Evolutionary conservation across 2,113 vertebrate genomes (phyloP), one percentile per base, ranked within the genome.

Genomic region (Chaetodon auriga): DNA sequence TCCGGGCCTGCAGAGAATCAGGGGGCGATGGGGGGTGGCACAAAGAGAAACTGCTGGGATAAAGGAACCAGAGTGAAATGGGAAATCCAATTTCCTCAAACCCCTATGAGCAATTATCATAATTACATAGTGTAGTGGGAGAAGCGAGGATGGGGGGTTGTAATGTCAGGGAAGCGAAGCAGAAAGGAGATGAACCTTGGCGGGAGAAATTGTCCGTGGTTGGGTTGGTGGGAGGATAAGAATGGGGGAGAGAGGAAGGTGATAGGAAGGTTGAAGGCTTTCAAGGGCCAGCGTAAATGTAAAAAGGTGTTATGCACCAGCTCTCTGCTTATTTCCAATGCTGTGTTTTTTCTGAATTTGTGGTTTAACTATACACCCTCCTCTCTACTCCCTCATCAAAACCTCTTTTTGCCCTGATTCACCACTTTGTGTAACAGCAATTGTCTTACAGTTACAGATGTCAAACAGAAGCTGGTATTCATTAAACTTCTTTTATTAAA

Each of bases 101-200:
- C 79, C 78, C 85, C 71, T 85, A 81, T 82, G 81, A 90, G 92
- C 90, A 94, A 87, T 93, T 91, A 92, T 90, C 72, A 87, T 93
- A 91, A 93, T 92, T 85, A 92, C 89, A 88, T 62, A 88, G 86
- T 83, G 87, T 83, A 58, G 76, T 82, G 76, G 84, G 73, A 82
- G 85, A 84, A 48, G 75, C 36, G 16, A 54, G 68, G 53, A 53
- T 21, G 49, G 66, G 80, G 54, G 69, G 82, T 72, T 83, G 72
- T 84, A 79, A 87, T 89, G 83, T 88, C 69, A 81, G 80, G 65
- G 77, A 82, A 83, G 80, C 9, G 35, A 84, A 85, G 84, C 84
- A 83, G 78, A 90, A 84, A 87, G 80, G 76, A 84, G 80, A 80
- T n/a, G 12, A 82, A 85, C 75, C 78, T 82, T 30, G 16, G 69